These are phyloP conservation scores for Mycetomoellerius zeteki DNA, from an alignment of 1,140 invertebrate species.

Conservation along the genomic window DNA sequence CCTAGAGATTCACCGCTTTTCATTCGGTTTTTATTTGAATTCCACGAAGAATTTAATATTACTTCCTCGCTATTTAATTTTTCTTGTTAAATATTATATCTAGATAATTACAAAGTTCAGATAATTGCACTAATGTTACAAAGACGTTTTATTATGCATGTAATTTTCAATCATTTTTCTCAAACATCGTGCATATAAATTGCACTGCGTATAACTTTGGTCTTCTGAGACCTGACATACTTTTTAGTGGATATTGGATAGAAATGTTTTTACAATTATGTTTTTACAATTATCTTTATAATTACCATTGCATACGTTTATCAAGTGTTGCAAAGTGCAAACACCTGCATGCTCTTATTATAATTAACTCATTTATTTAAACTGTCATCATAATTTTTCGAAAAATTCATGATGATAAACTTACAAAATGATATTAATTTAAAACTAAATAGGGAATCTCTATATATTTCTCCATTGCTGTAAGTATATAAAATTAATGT, in stretches of 20 bases:
- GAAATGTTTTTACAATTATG: constrained; percentile 20
- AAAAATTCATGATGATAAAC: background rate
- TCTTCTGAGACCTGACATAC: background rate
- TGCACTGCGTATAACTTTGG: constrained; percentile 10
- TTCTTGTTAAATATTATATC: background rate
- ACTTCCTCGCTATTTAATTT: background rate
- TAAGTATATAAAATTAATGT: background rate
- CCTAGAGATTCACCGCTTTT: background rate
- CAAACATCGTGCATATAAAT: constrained; percentile 22
- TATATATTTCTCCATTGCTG: background rate
- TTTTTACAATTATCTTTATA: background rate
- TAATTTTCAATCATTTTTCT: constrained; percentile 13
- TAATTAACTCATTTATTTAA: constrained; percentile 16
- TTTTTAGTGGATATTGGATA: background rate
- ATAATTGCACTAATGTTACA: background rate
- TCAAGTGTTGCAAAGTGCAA: background rate
- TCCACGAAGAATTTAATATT: constrained; percentile 2
- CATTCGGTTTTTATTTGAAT: background rate
- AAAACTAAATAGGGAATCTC: background rate
- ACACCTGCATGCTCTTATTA: background rate
- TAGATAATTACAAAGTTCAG: background rate
- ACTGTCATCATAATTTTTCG: background rate
- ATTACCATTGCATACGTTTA: background rate
- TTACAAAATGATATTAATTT: background rate
- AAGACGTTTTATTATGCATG: background rate